These are phyloP conservation scores for Thereuonema tuberculata DNA, from an alignment of 1,140 invertebrate species.

Conservation along the genomic window DNA sequence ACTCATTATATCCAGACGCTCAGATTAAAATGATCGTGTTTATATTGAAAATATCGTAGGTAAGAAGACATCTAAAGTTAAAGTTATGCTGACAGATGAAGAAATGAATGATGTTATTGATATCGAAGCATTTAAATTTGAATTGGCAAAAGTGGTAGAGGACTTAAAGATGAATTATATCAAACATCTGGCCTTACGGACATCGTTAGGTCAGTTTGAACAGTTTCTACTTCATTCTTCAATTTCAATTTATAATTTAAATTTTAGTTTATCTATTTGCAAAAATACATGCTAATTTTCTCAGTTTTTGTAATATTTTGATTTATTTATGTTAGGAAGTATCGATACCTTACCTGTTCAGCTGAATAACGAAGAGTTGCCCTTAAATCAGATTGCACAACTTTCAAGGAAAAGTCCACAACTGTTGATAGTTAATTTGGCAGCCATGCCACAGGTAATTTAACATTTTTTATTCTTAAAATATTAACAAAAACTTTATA, in stretches of 20 bases:
- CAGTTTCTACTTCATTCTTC: no score
- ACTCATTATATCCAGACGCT: no score
- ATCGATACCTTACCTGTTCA: slow-evolving; percentile 60
- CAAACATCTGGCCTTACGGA: slow-evolving; percentile 46
- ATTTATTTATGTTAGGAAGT: slow-evolving; percentile 37
- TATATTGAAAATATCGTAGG: no score
- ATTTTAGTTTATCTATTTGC: no score
- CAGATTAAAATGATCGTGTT: no score
- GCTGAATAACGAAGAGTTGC: slow-evolving; percentile 65
- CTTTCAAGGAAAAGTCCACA: slow-evolving; percentile 74
- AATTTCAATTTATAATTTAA: no score
- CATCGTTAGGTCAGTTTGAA: slow-evolving; percentile 28
- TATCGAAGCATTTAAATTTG: slow-evolving; percentile 45
- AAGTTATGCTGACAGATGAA: slow-evolving; percentile 50
- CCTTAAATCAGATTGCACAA: slow-evolving; percentile 77
- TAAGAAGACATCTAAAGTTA: slow-evolving; percentile 29
- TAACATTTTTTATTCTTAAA: no score
- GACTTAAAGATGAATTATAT: slow-evolving; percentile 61
- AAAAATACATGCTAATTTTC: no score
- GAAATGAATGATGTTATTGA: slow-evolving; percentile 56
- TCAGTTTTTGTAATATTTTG: background rate
- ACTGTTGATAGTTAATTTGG: slow-evolving; percentile 65
- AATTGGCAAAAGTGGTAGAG: slow-evolving; percentile 49
- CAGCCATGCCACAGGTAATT: slow-evolving; percentile 57
- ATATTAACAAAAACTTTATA: no score